Evolutionary conservation across 1,140 invertebrate genomes (phyloP).

Genomic region (Tigriopus japonicus): DNA sequence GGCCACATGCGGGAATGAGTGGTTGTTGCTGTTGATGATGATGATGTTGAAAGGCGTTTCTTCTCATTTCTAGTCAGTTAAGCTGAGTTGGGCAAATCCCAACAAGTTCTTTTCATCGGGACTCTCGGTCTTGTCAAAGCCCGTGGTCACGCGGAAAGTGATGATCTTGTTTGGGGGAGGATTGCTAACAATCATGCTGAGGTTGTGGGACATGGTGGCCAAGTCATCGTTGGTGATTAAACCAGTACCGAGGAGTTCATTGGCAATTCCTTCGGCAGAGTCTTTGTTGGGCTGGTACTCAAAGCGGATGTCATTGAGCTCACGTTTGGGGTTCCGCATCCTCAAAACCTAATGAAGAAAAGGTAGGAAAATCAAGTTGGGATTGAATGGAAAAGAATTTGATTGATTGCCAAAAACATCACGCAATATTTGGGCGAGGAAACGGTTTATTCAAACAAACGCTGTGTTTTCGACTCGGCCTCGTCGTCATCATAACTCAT

Average conservation of each 20-base stretch:
- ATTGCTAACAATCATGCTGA: slow-evolving; percentile 1
- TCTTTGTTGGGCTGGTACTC: slow-evolving; percentile 41
- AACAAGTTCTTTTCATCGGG: slow-evolving; percentile 14
- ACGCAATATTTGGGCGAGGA: no score
- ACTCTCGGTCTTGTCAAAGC: slow-evolving; percentile 6
- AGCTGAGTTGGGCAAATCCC: slow-evolving; percentile 12
- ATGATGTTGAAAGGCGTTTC: no score
- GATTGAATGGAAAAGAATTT: no score
- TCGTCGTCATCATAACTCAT: no score
- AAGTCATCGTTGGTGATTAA: neutral
- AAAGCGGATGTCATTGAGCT: slow-evolving; percentile 93
- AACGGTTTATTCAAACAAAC: no score
- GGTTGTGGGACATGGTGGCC: neutral
- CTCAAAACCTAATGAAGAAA: slow-evolving; percentile 20
- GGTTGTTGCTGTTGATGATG: no score
- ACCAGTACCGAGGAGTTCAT: slow-evolving; percentile 18
- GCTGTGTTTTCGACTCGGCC: no score
- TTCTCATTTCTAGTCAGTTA: neutral
- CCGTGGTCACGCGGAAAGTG: slow-evolving; percentile 3
- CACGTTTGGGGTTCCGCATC: slow-evolving; percentile 54
- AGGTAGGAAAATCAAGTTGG: no score
- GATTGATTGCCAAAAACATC: no score
- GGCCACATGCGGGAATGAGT: no score
- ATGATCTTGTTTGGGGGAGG: neutral
- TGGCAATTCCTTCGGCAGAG: slow-evolving; percentile 15